Evolutionary conservation across 2,888 invertebrate species (phyloP), one percentile per base, ranked within the genome.

Genomic region (Hydrotaea cyrtoneurina): DNA sequence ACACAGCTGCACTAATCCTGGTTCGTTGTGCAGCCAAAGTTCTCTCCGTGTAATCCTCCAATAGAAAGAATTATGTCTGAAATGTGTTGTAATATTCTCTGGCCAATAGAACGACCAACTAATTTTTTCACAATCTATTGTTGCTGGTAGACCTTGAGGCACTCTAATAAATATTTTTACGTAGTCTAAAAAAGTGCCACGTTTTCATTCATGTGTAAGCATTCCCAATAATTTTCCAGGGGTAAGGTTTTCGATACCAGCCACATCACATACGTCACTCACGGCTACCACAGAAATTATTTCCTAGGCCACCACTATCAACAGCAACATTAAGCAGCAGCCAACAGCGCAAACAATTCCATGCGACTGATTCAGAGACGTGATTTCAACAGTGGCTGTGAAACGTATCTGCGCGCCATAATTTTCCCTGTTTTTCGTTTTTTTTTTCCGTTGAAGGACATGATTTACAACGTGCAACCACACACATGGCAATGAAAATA

Each of bases 331-430:
- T 39, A 4, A 39, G 11, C 11, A 10, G 3, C 39, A 39, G 13
- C 39, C 39, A 39, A 39, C 39, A 39, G 39, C 39, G 3, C 31
- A 26, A 59, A 59, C 59, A 59, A 23, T 59, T 59, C 59, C 59
- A 59, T 59, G 59, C 59, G 23, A 59, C 59, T 59, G 59, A 59
- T 59, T 59, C 59, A 59, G 59, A 59, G 59, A 59, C 59, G 59
- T 59, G 59, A 59, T 59, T 23, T 59, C 26, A 59, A 59, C 59
- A 59, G 23, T 59, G 26, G 26, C 23, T 59, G 59, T 59, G 59
- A 59, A 59, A 59, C 59, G 59, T 23, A 59, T 59, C 59, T 59
- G 59, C 13, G 59, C 13, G 59, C 26, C 59, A 59, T 59, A 59
- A 59, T 59, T 26, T 23, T 55, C 26, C 26, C 2, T 53, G 15